These are phyloP conservation scores for Eucidaris tribuloides DNA, from an alignment of 35 echinoderm and acorn worm genomes.

Conservation along the genomic window DNA sequence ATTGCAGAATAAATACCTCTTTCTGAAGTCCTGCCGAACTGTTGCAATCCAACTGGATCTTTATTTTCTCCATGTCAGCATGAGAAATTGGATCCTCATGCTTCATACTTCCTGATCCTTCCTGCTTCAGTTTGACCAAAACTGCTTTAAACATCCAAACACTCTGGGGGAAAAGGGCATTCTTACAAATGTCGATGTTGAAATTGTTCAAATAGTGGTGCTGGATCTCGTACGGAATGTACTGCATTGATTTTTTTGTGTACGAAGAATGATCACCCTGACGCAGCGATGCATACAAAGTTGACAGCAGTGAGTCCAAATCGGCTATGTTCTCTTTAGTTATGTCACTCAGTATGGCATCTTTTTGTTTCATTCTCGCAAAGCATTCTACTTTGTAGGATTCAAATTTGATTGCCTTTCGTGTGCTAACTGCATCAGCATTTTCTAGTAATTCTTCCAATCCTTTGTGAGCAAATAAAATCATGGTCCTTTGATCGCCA, in stretches of 20 bases:
- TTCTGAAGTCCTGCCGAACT: too few relatives aligned
- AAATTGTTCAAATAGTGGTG: neutral
- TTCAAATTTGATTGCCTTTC: constrained; percentile 12
- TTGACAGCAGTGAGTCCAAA: neutral
- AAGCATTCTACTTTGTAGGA: neutral
- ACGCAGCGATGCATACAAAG: neutral
- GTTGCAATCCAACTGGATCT: too few relatives aligned
- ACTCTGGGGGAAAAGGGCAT: neutral
- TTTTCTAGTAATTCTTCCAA: too few relatives aligned
- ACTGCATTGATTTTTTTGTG: neutral
- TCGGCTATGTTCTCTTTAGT: neutral
- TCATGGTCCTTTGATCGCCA: too few relatives aligned
- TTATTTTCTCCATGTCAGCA: too few relatives aligned
- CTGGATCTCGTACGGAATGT: neutral
- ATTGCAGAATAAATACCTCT: too few relatives aligned
- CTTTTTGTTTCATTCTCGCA: neutral
- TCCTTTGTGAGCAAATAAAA: too few relatives aligned
- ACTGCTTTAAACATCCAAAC: constrained; percentile 1
- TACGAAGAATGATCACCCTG: neutral
- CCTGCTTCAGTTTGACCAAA: constrained; percentile 7
- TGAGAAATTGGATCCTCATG: too few relatives aligned
- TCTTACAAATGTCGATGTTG: neutral
- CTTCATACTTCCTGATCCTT: neutral
- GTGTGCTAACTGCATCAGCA: too few relatives aligned
- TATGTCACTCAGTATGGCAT: neutral